Conservation (phyloP, 2,113 vertebrate genomes). For the Clarias magur region DNA sequence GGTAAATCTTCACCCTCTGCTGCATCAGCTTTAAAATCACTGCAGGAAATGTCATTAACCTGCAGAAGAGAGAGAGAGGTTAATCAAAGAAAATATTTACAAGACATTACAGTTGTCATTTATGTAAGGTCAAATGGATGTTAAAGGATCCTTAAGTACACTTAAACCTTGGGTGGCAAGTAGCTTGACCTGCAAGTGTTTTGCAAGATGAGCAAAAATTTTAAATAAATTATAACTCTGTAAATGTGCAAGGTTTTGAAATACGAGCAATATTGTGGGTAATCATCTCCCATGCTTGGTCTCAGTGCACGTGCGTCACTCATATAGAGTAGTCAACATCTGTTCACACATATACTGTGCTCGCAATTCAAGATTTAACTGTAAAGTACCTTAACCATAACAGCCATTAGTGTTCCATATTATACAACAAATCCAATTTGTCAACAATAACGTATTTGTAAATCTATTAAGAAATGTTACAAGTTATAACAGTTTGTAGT, state of each 20-base stretch:
- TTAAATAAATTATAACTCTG: too few relatives aligned
- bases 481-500: background rate
- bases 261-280: too few relatives aligned
- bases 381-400: background rate
- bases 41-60: conserved; percentile 59
- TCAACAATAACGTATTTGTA: background rate
- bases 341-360: too few relatives aligned
- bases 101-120: background rate
- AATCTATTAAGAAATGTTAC: background rate
- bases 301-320: too few relatives aligned
- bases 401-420: background rate
- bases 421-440: background rate
- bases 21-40: conserved; percentile 17
- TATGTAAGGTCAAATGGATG: background rate
- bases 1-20: conserved; percentile 49
- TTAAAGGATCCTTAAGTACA: background rate
- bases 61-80: background rate
- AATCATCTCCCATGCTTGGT: too few relatives aligned
- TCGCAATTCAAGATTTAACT: too few relatives aligned
- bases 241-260: too few relatives aligned
- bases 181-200: too few relatives aligned
- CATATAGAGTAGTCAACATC: too few relatives aligned
- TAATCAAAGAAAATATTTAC: background rate
- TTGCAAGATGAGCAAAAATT: too few relatives aligned
- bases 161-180: too few relatives aligned